Evolutionary conservation across 2,113 vertebrate genomes (phyloP).

Genomic region (Phyllostomus discolor): DNA sequence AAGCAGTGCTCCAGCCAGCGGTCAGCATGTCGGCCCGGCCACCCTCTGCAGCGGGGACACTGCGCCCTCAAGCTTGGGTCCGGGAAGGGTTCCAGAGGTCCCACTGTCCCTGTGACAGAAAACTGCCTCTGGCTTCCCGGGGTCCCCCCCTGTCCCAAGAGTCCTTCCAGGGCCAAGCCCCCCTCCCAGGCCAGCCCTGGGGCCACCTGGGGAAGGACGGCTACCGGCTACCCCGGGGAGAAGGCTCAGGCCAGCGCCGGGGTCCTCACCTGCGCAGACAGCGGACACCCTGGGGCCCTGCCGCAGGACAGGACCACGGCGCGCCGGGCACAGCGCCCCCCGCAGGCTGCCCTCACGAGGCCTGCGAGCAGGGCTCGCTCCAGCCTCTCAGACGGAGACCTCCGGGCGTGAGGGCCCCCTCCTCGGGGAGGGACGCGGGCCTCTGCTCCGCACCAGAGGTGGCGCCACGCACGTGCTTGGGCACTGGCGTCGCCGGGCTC

Average conservation of each 20-base stretch:
- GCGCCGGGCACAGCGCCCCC: background rate
- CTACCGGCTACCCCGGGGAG: too few species aligned
- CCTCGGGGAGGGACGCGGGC: background rate
- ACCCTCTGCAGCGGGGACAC: background rate
- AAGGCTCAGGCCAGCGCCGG: background rate
- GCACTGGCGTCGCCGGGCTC: fast-evolving
- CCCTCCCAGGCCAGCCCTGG: background rate
- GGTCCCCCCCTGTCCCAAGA: background rate
- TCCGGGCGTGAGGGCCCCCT: fast-evolving
- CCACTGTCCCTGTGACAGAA: too few species aligned
- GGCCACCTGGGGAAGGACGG: background rate
- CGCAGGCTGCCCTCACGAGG: background rate
- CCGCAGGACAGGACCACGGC: background rate
- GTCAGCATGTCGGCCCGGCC: fast-evolving
- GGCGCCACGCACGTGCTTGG: fast-evolving
- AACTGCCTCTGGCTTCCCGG: background rate
- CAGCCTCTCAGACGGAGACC: background rate
- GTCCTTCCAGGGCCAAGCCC: background rate
- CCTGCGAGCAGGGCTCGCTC: background rate
- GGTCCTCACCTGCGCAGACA: background rate
- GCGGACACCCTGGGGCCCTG: background rate
- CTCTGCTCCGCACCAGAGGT: fast-evolving
- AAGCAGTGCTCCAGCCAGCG: background rate
- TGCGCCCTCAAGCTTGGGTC: background rate
- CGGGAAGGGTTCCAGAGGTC: background rate